phyloP scores from a whole-genome alignment of 1,140 invertebrate genomes.

The Potamilus streckersoni region DNA sequence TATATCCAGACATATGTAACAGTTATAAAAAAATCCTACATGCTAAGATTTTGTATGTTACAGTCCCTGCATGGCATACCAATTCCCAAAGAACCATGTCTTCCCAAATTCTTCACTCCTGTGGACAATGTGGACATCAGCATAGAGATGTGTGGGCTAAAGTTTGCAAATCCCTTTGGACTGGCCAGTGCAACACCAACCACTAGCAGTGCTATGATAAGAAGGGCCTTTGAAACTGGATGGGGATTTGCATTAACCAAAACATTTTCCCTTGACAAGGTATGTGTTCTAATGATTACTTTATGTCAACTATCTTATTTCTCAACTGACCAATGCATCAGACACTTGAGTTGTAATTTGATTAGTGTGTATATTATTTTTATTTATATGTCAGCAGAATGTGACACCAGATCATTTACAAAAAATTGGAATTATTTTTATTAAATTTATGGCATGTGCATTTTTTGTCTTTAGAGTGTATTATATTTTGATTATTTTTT shows the following conservation, averaged over 20 bases:
- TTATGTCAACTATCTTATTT: too few species aligned
- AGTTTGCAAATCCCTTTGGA: slow-evolving; percentile 97
- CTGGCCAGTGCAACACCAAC: slow-evolving; percentile 96
- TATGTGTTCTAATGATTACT: slow-evolving; percentile 55
- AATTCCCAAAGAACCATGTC: slow-evolving; percentile 74
- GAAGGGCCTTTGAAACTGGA: slow-evolving; percentile 92
- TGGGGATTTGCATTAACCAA: slow-evolving; percentile 98
- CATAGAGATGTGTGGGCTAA: slow-evolving; percentile 90
- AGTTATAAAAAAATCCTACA: not conserved
- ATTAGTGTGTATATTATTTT: too few species aligned
- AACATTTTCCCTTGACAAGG: slow-evolving; percentile 95
- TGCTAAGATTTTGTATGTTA: slow-evolving; percentile 26
- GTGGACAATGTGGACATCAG: slow-evolving; percentile 94
- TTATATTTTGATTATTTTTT: too few species aligned
- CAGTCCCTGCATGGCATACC: slow-evolving; percentile 74
- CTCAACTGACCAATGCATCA: too few species aligned
- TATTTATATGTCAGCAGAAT: too few species aligned
- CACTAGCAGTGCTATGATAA: slow-evolving; percentile 94
- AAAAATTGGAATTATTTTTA: too few species aligned
- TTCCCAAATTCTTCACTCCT: slow-evolving; percentile 93
- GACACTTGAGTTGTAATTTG: too few species aligned
- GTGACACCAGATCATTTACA: too few species aligned
- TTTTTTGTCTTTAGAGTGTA: too few species aligned
- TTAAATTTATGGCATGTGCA: too few species aligned
- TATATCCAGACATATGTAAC: not conserved